A percentile compares a stretch with the other conserved stretches of the same genome.
Conservation (phyloP, 2,888 invertebrate species). For the Philereme transversata region DNA sequence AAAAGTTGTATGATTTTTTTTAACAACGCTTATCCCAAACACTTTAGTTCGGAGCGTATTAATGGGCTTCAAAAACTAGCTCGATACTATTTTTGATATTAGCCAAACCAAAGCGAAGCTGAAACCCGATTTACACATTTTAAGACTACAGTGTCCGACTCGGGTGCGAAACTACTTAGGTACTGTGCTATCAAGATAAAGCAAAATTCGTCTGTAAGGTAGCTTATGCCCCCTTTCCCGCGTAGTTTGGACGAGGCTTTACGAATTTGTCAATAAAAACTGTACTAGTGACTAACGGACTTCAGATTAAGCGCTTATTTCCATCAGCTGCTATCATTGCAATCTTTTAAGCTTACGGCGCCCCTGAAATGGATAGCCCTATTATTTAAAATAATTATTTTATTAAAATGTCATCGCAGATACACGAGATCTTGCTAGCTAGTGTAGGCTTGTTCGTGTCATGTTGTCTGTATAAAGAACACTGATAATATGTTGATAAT, state of each 20-base stretch:
- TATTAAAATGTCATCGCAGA: constrained; percentile 29
- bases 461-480: background rate
- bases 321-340: constrained; percentile 5
- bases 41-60: no score
- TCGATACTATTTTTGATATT: no score
- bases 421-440: constrained; percentile 14
- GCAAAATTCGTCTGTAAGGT: no score
- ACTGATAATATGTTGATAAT: constrained; percentile 5
- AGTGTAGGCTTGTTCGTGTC: constrained; percentile 3
- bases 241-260: background rate
- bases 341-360: constrained; percentile 3
- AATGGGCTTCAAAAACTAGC: no score
- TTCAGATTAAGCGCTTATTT: background rate
- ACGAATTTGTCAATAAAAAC: background rate
- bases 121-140: no score
- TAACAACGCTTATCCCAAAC: no score
- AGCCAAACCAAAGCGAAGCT: no score
- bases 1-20: no score
- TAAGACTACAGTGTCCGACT: no score
- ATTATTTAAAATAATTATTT: constrained; percentile 22
- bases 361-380: constrained; percentile 21
- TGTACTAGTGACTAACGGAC: background rate
- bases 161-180: no score
- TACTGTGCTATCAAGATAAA: no score
- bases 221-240: background rate